phyloP scores from a whole-genome alignment of 2,113 vertebrate species.

The Oncorhynchus clarkii region DNA sequence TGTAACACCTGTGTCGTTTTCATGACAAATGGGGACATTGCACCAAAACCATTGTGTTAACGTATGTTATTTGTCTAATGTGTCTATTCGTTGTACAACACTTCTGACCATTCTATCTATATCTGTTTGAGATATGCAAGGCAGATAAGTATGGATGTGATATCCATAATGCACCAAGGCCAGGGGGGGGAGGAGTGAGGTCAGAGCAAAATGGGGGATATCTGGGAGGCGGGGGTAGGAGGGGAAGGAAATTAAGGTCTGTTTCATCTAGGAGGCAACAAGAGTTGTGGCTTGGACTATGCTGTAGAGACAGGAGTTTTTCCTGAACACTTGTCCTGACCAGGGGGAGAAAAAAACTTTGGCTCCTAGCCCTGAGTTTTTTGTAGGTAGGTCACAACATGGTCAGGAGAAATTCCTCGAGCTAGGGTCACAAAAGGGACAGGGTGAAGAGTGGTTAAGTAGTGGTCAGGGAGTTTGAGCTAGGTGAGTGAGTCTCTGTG shows the following conservation, averaged over 20 bases:
- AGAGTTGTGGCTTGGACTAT: too few species aligned
- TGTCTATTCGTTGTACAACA: slow-evolving; percentile 33
- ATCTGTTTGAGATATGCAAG: slow-evolving; percentile 44
- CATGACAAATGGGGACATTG: too few species aligned
- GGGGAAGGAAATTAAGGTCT: slow-evolving; percentile 13
- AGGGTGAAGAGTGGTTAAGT: not conserved
- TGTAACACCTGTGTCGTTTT: not conserved
- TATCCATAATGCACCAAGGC: not conserved
- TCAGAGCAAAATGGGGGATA: not conserved
- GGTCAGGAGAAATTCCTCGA: not conserved
- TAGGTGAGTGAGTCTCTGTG: slow-evolving; percentile 69
- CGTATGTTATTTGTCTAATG: slow-evolving; percentile 9
- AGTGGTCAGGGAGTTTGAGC: slow-evolving; percentile 28
- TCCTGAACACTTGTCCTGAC: too few species aligned
- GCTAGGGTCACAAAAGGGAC: not conserved
- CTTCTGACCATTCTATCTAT: slow-evolving; percentile 46
- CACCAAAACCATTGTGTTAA: slow-evolving; percentile 4
- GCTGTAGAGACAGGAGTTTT: too few species aligned
- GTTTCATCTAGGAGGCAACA: slow-evolving; percentile 21
- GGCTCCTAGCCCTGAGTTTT: too few species aligned
- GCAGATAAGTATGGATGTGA: slow-evolving; percentile 25
- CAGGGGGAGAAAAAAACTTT: too few species aligned
- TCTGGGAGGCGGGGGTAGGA: not conserved
- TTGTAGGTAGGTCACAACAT: not conserved
- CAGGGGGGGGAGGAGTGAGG: slow-evolving; percentile 11